Conservation (phyloP, 30 jellyfish, hydroid and myxozoan genomes). For the Chironex yamaguchii region DNA sequence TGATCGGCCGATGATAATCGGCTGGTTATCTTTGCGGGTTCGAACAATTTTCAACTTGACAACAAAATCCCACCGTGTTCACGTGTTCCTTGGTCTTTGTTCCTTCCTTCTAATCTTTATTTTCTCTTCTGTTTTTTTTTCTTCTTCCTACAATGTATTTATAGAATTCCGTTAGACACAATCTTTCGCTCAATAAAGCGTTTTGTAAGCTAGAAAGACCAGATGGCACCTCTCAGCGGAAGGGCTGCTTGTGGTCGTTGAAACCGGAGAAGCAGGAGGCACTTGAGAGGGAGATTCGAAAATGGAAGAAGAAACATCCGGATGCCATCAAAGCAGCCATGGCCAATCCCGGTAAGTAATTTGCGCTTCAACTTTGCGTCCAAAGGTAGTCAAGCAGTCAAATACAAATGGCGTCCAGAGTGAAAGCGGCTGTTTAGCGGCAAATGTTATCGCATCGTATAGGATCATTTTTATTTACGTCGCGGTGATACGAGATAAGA, state of each 20-base stretch:
- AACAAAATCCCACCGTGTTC: background rate
- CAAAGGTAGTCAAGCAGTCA: too few species aligned
- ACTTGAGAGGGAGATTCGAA: slow-evolving; percentile 91
- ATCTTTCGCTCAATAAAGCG: slow-evolving; percentile 93
- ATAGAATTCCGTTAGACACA: slow-evolving; percentile 99
- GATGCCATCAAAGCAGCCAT: slow-evolving; percentile 97
- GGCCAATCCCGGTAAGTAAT: slow-evolving; percentile 98
- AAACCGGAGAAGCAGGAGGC: slow-evolving; percentile 95
- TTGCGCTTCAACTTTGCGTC: too few species aligned
- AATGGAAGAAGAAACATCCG: slow-evolving; percentile 98
- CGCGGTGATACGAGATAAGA: too few species aligned
- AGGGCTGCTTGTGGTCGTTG: slow-evolving; percentile 98
- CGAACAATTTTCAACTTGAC: background rate
- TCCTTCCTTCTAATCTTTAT: background rate
- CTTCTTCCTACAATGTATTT: background rate
- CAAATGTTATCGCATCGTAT: too few species aligned
- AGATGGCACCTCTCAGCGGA: slow-evolving; percentile 98
- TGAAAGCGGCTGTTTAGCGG: too few species aligned
- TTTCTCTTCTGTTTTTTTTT: background rate
- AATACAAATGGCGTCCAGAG: too few species aligned
- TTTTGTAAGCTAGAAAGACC: slow-evolving; percentile 93
- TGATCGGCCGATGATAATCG: background rate
- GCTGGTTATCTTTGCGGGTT: background rate
- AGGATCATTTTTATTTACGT: too few species aligned
- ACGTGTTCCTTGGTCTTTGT: background rate